Evolutionary conservation across 2,113 vertebrate species (phyloP).

Genomic region (Podarcis muralis): DNA sequence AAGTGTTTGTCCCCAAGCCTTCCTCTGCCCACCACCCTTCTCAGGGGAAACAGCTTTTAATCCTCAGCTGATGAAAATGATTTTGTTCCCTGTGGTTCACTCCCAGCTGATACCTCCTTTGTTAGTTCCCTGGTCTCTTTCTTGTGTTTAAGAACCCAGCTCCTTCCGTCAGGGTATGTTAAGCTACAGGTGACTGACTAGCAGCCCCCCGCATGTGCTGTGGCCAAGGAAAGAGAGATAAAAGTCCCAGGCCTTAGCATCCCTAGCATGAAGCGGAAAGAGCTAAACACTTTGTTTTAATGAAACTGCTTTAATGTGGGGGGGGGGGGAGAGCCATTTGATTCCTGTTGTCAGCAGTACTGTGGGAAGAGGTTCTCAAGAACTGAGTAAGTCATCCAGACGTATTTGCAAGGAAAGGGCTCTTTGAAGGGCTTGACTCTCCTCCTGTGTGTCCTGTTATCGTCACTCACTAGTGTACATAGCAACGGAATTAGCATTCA

Average conservation of each 20-base stretch:
- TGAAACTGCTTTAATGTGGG: neutral
- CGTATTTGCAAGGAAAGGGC: neutral
- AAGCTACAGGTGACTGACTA: neutral
- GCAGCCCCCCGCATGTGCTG: rapidly evolving
- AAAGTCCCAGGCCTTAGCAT: neutral
- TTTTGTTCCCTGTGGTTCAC: constrained; percentile 16
- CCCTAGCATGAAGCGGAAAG: neutral
- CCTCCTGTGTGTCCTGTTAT: neutral
- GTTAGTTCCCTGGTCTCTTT: neutral
- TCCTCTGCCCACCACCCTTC: neutral
- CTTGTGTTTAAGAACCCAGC: neutral
- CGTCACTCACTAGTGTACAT: neutral
- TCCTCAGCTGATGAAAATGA: constrained; percentile 35
- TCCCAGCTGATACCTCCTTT: constrained; percentile 32
- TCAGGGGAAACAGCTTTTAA: neutral
- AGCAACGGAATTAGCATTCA: constrained; percentile 26
- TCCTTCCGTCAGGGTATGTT: neutral
- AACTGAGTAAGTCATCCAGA: neutral
- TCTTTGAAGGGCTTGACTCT: neutral
- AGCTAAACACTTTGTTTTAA: neutral
- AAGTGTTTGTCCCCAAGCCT: neutral
- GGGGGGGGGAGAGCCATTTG: neutral
- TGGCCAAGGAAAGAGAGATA: neutral
- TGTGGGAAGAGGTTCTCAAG: neutral
- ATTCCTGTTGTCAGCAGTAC: neutral